Evolutionary conservation across 1,140 invertebrate genomes (phyloP), one percentile per base, ranked within the genome.

Genomic region (Platyscapa corneri): DNA sequence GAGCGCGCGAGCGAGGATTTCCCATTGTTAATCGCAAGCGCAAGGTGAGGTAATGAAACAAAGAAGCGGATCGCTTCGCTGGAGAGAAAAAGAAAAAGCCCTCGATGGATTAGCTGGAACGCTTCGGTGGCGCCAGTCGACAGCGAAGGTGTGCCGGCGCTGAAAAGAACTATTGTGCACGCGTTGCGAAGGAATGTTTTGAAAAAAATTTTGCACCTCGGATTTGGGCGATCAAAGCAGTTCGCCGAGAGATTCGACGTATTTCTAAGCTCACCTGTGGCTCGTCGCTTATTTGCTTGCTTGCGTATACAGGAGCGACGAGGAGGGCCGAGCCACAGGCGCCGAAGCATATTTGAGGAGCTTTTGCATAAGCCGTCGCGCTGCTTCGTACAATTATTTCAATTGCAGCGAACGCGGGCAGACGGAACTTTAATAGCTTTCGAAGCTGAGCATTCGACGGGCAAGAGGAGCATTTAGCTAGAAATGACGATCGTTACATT

Each of bases 401-500:
- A 39, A 64, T 64, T 56, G 81, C 67, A 27, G 23, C 53, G 18
- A 27, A 20, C 37, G 20, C 42, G n/a, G n/a, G 23, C 27, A 6
- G n/a, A 72, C 34, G 32, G 30, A 32, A 70, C 64, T 72, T 74
- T 56, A 79, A 84, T 70, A 27, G 75, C 83, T 84, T 72, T 79
- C 56, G 42, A 84, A 84, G 74, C 72, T 79, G 18, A 72, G 46
- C n/a, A n/a, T n/a, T n/a, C n/a, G n/a, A n/a, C 75, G 83, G 34
- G 72, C 42, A 23, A 20, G 39, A 27, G 18, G 14, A 27, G 39
- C 30, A 27, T 49, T 84, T 79, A n/a, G 46, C 23, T 77, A 70
- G 60, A 79, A 84, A 79, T 42, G 76, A 72, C 75, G 83, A 79
- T 78, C 75, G 60, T 84, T 84, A 79, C 46, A 67, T 79, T 83